Evolutionary conservation across 2,113 vertebrate species (phyloP).

Genomic region (Passerina amoena): DNA sequence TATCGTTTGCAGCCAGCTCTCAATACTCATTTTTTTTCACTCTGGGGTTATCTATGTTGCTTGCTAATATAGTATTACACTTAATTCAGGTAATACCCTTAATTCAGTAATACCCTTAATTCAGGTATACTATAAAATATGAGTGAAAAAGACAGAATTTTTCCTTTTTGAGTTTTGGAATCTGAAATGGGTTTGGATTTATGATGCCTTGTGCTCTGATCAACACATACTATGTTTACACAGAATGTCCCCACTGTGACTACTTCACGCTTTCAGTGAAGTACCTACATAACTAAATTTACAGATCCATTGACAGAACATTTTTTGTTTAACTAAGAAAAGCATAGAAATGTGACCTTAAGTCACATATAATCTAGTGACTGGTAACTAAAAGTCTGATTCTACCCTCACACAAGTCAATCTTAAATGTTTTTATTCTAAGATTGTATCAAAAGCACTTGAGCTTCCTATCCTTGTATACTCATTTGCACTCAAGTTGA

Average conservation of each 20-base stretch:
- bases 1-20: background rate
- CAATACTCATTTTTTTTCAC: background rate
- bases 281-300: background rate
- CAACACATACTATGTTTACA: background rate
- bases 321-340: background rate
- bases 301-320: background rate
- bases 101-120: background rate
- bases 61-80: background rate
- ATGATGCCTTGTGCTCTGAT: background rate
- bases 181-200: background rate
- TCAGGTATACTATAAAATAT: background rate
- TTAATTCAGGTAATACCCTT: background rate
- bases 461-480: background rate
- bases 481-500: background rate
- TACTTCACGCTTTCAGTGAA: background rate
- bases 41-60: background rate
- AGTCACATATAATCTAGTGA: background rate
- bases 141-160: background rate
- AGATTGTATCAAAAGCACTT: background rate
- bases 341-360: background rate
- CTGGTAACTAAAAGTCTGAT: background rate
- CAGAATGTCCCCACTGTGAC: background rate
- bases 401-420: background rate
- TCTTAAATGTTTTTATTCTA: background rate
- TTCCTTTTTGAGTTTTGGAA: background rate